Evolutionary conservation across 2,113 vertebrate genomes (phyloP), one percentile per base, ranked within the genome.

Genomic region (chimpanzee (Pan troglodytes)): DNA sequence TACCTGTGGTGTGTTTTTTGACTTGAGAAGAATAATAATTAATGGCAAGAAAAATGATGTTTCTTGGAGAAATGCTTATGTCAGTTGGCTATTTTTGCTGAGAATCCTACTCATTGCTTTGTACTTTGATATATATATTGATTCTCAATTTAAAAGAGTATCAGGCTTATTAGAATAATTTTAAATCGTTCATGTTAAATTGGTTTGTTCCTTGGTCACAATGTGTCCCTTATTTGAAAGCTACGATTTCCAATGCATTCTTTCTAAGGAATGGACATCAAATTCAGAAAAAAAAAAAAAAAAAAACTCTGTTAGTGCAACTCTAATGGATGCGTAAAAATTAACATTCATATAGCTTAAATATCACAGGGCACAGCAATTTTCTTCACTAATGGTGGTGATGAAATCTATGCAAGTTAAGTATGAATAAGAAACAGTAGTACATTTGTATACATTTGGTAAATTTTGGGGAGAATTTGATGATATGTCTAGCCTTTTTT

Each of bases 191-290:
- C 91, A 98, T 98, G 95, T 95, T 87, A 93, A 97, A 72, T 96
- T 70, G 85, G 84, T 97, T 64, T 97, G 88, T 97, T 96, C 43
- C 50, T 97, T 92, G 88, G 67, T 94, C 90, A 97, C 97, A 93
- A 68, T 78, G 6, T 95, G 57, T 97, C 95, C 97, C 92, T 84
- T 93, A 96, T 97, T 98, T 98, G 97, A 98, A 98, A 98, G 90
- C 95, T 98, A 96, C 6, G 72, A 17, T 97, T 94, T 97, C 93
- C 94, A 98, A 96, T 97, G 85, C 81, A 97, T 88, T 97, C 87
- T 98, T 98, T 97, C 90, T 95, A 97, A 97, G 89, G 82, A 98
- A 97, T 96, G 94, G 97, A 96, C 98, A 98, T 89, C 96, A 97
- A 84, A 83, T 84, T 97, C 92, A 96, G 97, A 90, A 98, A 98